Evolutionary conservation across 2,888 invertebrate species (phyloP), one percentile per base, ranked within the genome.

Genomic region (Philonicus albiceps): DNA sequence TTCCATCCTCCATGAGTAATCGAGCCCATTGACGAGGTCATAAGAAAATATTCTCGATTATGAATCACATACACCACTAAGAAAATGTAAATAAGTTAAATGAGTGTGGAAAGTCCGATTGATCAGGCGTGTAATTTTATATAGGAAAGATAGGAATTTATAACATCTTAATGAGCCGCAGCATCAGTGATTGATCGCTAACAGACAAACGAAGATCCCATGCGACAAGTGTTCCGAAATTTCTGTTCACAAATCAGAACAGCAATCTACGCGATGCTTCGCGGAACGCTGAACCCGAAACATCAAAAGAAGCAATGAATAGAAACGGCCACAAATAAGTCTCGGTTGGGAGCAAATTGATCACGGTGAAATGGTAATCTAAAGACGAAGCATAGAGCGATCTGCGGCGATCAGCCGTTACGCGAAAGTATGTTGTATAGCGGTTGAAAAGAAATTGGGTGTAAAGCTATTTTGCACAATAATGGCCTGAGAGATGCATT

Each of bases 351-450:
- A 55, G 31, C 81, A 55, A 81, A 81, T 55, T 64, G 81, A 81
- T 81, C 30, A 55, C 55, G 31, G 55, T 55, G 81, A 81, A 55
- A 81, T 81, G 81, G 55, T 81, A 81, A 81, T 55, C 55, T 55
- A 34, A 34, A n/a, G 55, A 55, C 30, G 34, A 16, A 43, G 22
- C 27, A 27, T 78, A 6, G 49, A 81, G 55, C 55, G 81, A 64
- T 81, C 55, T 55, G 55, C n/a, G 64, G 81, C 55, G 81, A 81
- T 55, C 55, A 81, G 55, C 81, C 55, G 81, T 81, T 81, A 81
- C 64, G 81, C 30, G 81, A 55, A 55, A 81, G 81, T 81, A 49
- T 81, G 80, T 49, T 80, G 16, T 49, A 1, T 80, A 80, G 80
- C 80, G 80, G 80, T 80, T n/a, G 80, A 80, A 76, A 76, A 76